A percentile compares a stretch with the other conserved stretches of the same genome.
Evolutionary conservation across 2,888 invertebrate genomes (phyloP).

Genomic region (Pterostichus madidus): DNA sequence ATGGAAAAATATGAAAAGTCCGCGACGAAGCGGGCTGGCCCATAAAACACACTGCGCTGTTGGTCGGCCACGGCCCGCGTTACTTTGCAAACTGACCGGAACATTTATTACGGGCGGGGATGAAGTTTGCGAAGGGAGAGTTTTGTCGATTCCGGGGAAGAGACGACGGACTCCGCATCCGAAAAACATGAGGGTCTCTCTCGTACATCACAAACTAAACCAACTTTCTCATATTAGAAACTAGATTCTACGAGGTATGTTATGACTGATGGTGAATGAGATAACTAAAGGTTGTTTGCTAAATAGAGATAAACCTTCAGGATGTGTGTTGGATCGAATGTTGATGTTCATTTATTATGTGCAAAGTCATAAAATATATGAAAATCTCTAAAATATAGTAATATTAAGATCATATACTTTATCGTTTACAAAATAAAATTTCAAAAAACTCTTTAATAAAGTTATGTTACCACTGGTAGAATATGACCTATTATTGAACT

Average conservation of each 20-base stretch:
- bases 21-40: constrained; percentile 26
- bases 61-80: constrained; percentile 19
- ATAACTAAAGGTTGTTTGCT: background rate
- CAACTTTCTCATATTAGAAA: background rate
- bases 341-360: too few species aligned
- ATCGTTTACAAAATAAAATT: too few species aligned
- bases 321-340: too few species aligned
- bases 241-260: background rate
- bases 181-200: constrained; percentile 21
- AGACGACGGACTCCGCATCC: background rate
- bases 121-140: background rate
- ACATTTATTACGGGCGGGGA: constrained; percentile 58
- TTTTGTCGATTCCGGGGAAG: background rate
- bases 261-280: background rate
- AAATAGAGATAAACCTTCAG: too few species aligned
- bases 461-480: too few species aligned
- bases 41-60: constrained; percentile 59
- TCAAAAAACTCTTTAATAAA: too few species aligned
- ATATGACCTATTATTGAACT: too few species aligned
- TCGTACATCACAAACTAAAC: constrained; percentile 6
- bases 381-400: too few species aligned
- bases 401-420: too few species aligned
- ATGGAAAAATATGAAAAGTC: constrained; percentile 70
- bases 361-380: too few species aligned
- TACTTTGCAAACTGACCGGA: constrained; percentile 66